Evolutionary conservation across 2,113 vertebrate species (phyloP).

Genomic region (Vimba vimba): DNA sequence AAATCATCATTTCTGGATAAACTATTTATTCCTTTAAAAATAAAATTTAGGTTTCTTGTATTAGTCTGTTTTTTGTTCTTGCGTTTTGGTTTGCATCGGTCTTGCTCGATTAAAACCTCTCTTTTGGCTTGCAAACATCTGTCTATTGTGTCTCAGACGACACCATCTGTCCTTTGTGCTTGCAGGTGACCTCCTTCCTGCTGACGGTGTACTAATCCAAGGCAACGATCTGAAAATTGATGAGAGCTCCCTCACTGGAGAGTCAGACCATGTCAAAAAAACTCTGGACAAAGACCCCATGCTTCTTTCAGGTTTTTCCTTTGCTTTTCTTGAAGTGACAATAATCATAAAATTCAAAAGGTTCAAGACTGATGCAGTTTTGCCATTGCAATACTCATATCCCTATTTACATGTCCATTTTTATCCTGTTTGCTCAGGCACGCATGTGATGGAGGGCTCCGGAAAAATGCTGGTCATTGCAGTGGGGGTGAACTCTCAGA

Average conservation of each 20-base stretch:
- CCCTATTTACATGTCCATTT: neutral
- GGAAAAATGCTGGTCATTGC: slow-evolving; percentile 95
- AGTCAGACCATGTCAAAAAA: slow-evolving; percentile 98
- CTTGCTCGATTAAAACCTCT: slow-evolving; percentile 30
- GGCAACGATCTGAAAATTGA: slow-evolving; percentile 97
- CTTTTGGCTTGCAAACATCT: slow-evolving; percentile 31
- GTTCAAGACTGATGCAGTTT: neutral
- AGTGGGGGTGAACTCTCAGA: slow-evolving; percentile 95
- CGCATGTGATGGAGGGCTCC: slow-evolving; percentile 98
- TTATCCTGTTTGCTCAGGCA: slow-evolving; percentile 75
- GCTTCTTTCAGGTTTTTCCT: slow-evolving; percentile 87
- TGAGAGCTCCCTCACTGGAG: slow-evolving; percentile 96
- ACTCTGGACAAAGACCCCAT: slow-evolving; percentile 88
- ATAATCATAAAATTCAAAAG: neutral
- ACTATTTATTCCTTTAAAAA: neutral
- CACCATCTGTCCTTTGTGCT: slow-evolving; percentile 42
- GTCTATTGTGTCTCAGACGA: slow-evolving; percentile 36
- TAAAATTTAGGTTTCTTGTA: neutral
- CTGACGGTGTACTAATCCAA: slow-evolving; percentile 95
- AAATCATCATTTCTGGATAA: neutral
- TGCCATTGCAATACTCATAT: neutral
- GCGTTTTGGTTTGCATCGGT: neutral
- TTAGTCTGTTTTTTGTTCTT: slow-evolving; percentile 3
- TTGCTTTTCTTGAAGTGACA: neutral
- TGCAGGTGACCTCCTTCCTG: slow-evolving; percentile 94